Evolutionary conservation across 1,140 invertebrate genomes (phyloP).

Genomic region (Anoplophora glabripennis): DNA sequence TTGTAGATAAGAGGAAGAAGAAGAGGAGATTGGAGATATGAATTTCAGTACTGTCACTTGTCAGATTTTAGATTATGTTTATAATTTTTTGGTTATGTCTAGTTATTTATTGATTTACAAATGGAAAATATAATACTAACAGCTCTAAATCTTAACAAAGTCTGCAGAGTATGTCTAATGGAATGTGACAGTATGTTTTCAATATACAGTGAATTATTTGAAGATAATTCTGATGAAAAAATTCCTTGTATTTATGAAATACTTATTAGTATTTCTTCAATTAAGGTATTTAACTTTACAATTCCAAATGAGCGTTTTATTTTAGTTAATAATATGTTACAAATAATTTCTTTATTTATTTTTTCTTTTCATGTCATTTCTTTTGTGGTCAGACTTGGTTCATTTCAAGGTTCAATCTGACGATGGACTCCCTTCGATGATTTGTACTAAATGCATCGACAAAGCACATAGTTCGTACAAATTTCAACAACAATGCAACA

Average conservation of each 20-base stretch:
- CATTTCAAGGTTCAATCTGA: slow-evolving; percentile 29
- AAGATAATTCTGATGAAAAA: slow-evolving; percentile 23
- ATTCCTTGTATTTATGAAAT: slow-evolving; percentile 28
- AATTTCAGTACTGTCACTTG: too few species aligned
- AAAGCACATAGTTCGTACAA: slow-evolving; percentile 28
- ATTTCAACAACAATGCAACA: slow-evolving; percentile 38
- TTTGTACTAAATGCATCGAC: slow-evolving; percentile 36
- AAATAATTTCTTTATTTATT: not conserved
- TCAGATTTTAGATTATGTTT: too few species aligned
- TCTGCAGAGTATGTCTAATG: slow-evolving; percentile 29
- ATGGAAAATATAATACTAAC: slow-evolving; percentile 10
- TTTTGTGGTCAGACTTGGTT: not conserved
- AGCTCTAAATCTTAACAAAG: slow-evolving; percentile 26
- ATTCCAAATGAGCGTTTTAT: too few species aligned
- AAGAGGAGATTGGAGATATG: too few species aligned
- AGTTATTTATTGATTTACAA: not conserved
- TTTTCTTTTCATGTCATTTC: not conserved
- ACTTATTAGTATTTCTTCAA: slow-evolving; percentile 28
- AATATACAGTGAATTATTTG: slow-evolving; percentile 31
- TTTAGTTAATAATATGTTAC: not conserved
- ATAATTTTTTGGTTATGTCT: too few species aligned
- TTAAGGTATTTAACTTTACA: slow-evolving; percentile 15
- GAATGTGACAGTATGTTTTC: slow-evolving; percentile 31
- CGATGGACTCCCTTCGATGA: slow-evolving; percentile 31
- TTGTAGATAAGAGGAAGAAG: too few species aligned